These are phyloP conservation scores for Dascillus cervinus DNA, from an alignment of 2,888 invertebrate genomes.

Conservation along the genomic window DNA sequence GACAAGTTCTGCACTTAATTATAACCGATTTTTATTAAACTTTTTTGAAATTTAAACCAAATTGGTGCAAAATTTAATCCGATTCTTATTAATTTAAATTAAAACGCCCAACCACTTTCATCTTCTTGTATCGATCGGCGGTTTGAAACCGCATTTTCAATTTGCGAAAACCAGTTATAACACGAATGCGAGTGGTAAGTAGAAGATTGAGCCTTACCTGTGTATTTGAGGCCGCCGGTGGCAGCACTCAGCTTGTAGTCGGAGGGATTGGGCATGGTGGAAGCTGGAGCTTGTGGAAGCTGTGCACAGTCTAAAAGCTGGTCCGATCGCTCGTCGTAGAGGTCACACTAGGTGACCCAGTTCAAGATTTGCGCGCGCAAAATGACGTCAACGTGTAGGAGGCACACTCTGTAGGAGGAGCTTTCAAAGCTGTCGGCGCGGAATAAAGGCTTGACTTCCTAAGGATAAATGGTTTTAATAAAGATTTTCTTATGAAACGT, in stretches of 20 bases:
- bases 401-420: conserved; percentile 31
- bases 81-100: too few species aligned
- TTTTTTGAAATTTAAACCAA: too few species aligned
- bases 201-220: conserved; percentile 31
- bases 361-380: conserved; percentile 34
- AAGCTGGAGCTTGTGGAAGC: conserved; percentile 34
- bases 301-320: conserved; percentile 31
- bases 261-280: conserved; percentile 36
- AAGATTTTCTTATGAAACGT: too few species aligned
- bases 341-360: conserved; percentile 41
- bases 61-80: too few species aligned
- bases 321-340: conserved; percentile 28
- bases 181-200: too few species aligned
- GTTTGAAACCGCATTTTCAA: conserved; percentile 8
- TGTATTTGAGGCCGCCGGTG: conserved; percentile 33
- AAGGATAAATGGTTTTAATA: too few species aligned
- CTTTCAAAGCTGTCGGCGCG: conserved; percentile 15
- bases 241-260: conserved; percentile 37
- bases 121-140: too few species aligned
- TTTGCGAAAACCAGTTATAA: conserved; percentile 21
- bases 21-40: too few species aligned
- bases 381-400: conserved; percentile 32
- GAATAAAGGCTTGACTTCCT: conserved; percentile 17
- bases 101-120: too few species aligned
- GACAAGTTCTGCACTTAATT: too few species aligned